Conservation (phyloP, 1,140 invertebrate genomes). For the Caenorhabditis tropicalis region DNA sequence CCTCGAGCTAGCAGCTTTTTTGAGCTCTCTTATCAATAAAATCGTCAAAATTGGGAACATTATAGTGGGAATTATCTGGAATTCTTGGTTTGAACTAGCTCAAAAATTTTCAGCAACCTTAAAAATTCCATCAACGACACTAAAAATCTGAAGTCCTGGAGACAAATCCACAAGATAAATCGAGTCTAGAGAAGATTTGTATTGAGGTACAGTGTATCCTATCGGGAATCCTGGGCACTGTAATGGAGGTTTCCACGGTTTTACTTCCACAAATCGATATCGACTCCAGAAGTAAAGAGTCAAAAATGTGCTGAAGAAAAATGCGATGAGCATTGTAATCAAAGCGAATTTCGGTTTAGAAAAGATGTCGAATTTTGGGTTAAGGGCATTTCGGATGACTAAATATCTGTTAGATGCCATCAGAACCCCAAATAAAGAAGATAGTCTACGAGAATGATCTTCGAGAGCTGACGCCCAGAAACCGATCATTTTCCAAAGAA, state of each 20-base stretch:
- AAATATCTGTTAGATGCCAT: neutral
- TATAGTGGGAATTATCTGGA: neutral
- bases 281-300: neutral
- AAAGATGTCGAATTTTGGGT: neutral
- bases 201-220: neutral
- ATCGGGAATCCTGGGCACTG: neutral
- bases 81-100: neutral
- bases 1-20: neutral
- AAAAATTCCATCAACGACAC: conserved; percentile 5
- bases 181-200: neutral
- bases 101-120: neutral
- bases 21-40: neutral
- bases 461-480: neutral
- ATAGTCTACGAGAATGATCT: neutral
- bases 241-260: neutral
- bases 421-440: neutral
- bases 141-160: neutral
- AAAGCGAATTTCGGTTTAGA: neutral
- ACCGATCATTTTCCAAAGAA: neutral
- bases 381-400: neutral
- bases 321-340: neutral
- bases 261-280: neutral
- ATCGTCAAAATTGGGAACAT: neutral
- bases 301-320: neutral
- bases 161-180: neutral